Base-by-base conservation (phyloP, 2,888 invertebrate species). In the Orthosia gothica region DNA sequence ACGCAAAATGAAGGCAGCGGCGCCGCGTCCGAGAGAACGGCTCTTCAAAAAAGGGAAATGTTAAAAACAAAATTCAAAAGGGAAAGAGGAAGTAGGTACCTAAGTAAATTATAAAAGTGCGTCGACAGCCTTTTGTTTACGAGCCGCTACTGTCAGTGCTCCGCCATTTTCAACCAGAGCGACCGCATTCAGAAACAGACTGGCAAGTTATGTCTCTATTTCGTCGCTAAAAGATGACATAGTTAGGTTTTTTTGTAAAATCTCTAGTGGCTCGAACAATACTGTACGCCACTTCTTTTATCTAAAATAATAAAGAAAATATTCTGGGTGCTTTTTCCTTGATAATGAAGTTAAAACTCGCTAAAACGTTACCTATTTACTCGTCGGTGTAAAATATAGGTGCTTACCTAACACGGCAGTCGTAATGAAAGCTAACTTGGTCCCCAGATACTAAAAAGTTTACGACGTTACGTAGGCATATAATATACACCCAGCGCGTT, bases 51-150 rank as follows among this genome's bases (percentile, higher is more conserved):
- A 92, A 91, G 90, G 91, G 88, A 92, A 93, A 93, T 90, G 92
- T 91, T 92, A 91, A 93, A 94, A 94, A 93, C 92, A 92, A 93
- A 92, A 93, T 94, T 94, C 92, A 92, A 93, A 94, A 93, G 92
- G 92, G 90, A 93, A 91, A 91, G 89, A 90, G 92, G 91, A 91
- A 92, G 91, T 90, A 90, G 90, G 86, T 91, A 89, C 89, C 92
- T 93, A 92, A 93, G 93, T 94, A 93, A 94, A 95, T 95, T 94
- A 94, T 94, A 93, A 92, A 94, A 95, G 92, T 93, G 91, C 90
- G 91, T 88, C 89, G 90, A 91, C 91, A 89, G 90, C 88, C 93
- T 92, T 95, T 94, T 95, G 94, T 94, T 92, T 93, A 89, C 90
- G 89, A 87, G 82, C 87, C 89, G 89, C 90, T 89, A 88, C 92